These are phyloP conservation scores for Petaurus breviceps DNA, from an alignment of 2,113 vertebrate genomes.

Conservation along the genomic window DNA sequence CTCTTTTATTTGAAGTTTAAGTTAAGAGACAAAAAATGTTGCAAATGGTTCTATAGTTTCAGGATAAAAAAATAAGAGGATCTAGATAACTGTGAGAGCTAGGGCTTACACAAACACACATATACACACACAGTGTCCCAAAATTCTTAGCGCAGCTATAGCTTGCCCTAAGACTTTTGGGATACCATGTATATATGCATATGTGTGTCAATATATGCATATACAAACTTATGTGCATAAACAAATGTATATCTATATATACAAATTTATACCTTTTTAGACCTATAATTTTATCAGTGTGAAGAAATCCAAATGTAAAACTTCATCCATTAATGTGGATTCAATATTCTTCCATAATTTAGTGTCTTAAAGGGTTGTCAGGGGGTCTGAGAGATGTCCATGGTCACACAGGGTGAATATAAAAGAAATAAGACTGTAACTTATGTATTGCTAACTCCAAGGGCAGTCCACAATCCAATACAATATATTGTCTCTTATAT, in stretches of 20 bases:
- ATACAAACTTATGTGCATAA: not conserved
- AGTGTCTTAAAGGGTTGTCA: not conserved
- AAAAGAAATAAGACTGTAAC: not conserved
- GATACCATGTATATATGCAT: not conserved
- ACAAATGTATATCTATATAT: not conserved
- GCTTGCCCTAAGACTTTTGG: not conserved
- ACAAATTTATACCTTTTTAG: not conserved
- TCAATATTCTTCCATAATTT: not conserved
- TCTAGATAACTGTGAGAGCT: constrained; percentile 30
- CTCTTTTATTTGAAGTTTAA: not conserved
- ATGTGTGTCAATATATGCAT: not conserved
- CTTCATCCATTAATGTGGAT: not conserved
- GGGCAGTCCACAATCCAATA: not conserved
- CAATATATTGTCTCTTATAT: not conserved
- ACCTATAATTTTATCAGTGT: not conserved
- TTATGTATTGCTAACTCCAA: not conserved
- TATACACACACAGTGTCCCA: not conserved
- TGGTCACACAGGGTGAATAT: not conserved
- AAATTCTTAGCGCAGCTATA: not conserved
- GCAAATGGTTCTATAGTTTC: not conserved
- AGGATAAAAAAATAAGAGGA: constrained; percentile 50
- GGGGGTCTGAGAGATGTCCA: not conserved
- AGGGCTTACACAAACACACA: constrained; percentile 7
- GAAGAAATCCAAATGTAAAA: not conserved
- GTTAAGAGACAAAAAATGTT: not conserved